These are phyloP conservation scores for Sinella curviseta DNA, from an alignment of 1,140 invertebrate species.

Conservation along the genomic window DNA sequence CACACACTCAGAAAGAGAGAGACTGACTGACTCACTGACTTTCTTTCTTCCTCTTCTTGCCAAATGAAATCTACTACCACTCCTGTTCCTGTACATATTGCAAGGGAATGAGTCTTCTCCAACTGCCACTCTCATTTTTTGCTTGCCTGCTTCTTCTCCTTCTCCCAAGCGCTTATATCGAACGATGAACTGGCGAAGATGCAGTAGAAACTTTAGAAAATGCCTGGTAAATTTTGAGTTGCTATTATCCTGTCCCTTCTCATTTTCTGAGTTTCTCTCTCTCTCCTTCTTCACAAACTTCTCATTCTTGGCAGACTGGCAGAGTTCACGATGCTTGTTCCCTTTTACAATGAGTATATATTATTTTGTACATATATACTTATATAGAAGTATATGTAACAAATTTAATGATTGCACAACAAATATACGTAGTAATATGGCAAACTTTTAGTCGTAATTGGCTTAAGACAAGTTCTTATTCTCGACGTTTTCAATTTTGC, in stretches of 20 bases:
- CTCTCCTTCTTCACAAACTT: neutral
- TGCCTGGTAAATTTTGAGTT: neutral
- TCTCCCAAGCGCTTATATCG: too few species aligned
- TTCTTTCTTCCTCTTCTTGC: neutral
- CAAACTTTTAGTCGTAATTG: too few species aligned
- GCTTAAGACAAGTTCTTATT: too few species aligned
- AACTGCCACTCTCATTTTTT: neutral
- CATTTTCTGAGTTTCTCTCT: neutral
- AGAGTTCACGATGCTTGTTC: too few species aligned
- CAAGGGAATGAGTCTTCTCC: neutral
- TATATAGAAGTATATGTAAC: too few species aligned
- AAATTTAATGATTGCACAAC: too few species aligned
- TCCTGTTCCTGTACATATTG: neutral
- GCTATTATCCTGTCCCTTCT: neutral
- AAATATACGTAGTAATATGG: too few species aligned
- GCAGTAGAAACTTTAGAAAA: neutral
- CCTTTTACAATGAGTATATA: too few species aligned
- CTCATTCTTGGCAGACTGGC: neutral
- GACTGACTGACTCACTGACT: neutral
- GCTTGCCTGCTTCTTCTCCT: too few species aligned
- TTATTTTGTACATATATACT: too few species aligned
- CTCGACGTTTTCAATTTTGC: too few species aligned
- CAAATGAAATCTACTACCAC: slow-evolving; percentile 1
- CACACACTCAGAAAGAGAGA: too few species aligned
- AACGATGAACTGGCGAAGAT: neutral